phyloP scores from a whole-genome alignment of 2,797 vertebrate genomes.

The Schizopygopsis pylzovi region DNA sequence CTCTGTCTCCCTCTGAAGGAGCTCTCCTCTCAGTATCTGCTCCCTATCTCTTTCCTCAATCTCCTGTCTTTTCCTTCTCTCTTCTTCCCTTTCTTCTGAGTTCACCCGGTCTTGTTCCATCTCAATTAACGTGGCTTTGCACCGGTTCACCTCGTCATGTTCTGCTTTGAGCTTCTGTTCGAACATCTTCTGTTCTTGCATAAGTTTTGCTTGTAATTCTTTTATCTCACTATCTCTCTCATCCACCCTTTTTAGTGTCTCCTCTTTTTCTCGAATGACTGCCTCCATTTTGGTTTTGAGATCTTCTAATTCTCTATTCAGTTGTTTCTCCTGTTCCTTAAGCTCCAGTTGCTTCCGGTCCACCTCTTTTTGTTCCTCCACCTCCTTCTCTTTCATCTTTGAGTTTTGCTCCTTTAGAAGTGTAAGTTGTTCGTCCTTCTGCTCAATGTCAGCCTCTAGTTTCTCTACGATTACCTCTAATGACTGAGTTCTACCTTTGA shows the following conservation, averaged over 20 bases:
- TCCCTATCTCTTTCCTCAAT: conserved; percentile 43
- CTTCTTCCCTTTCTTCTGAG: conserved; percentile 33
- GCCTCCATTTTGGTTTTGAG: conserved; percentile 16
- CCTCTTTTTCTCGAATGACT: conserved; percentile 36
- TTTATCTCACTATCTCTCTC: conserved; percentile 19
- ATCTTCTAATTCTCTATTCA: conserved; percentile 29
- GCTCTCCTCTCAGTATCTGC: conserved; percentile 46
- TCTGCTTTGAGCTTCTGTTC: conserved; percentile 38
- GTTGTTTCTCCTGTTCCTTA: conserved; percentile 22
- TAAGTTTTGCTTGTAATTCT: conserved; percentile 24
- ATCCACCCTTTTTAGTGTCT: not conserved
- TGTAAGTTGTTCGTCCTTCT: conserved; percentile 57
- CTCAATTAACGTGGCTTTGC: conserved; percentile 14
- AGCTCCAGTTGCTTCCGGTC: conserved; percentile 17
- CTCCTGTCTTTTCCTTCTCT: conserved; percentile 46
- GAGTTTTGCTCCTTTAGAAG: conserved; percentile 34
- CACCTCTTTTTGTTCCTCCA: conserved; percentile 24
- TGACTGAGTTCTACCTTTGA: conserved; percentile 36
- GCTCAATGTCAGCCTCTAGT: conserved; percentile 50
- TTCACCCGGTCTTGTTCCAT: conserved; percentile 1
- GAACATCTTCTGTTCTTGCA: not conserved
- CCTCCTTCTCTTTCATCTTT: conserved; percentile 33
- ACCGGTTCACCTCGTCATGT: conserved; percentile 18
- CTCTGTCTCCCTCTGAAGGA: conserved; percentile 28
- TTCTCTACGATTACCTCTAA: conserved; percentile 29